A percentile compares a stretch with the other conserved stretches of the same genome.
Evolutionary conservation across 2,113 vertebrate genomes (phyloP).

Genomic region (Sylvilagus bachmani): DNA sequence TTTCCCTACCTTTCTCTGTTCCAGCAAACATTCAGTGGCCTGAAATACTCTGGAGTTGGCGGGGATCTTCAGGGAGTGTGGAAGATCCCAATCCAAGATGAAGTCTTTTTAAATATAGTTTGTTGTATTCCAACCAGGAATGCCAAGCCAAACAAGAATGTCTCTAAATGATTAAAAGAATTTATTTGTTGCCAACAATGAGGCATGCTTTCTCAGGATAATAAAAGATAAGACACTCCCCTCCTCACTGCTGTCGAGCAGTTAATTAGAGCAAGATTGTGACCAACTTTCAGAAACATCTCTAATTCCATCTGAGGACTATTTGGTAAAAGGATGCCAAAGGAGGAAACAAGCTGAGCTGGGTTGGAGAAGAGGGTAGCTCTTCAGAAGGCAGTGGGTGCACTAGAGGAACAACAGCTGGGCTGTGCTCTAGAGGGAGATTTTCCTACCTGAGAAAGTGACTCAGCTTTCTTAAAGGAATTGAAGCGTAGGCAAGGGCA

Average conservation of each 20-base stretch:
- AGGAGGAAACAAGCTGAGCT: neutral
- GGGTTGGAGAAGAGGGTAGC: neutral
- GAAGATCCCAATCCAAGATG: neutral
- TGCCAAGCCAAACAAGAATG: neutral
- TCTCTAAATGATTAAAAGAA: slow-evolving; percentile 25
- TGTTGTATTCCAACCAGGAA: neutral
- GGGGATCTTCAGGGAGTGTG: neutral
- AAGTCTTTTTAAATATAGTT: slow-evolving; percentile 4
- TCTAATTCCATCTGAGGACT: neutral
- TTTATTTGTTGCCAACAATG: neutral
- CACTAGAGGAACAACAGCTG: neutral
- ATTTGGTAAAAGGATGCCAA: neutral
- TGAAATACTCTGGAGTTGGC: neutral
- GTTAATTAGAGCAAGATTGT: neutral
- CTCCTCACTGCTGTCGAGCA: neutral
- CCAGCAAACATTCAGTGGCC: neutral
- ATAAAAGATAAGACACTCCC: neutral
- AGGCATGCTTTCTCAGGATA: neutral
- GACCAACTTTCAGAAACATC: neutral
- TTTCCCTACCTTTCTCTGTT: neutral
- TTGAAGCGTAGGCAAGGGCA: neutral
- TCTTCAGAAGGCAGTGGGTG: neutral
- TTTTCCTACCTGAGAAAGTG: neutral
- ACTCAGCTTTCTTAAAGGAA: slow-evolving; percentile 23
- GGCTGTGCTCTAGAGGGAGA: neutral